These are phyloP conservation scores for Poeciliopsis infans DNA, from an alignment of 2,797 vertebrate species.

Conservation along the genomic window DNA sequence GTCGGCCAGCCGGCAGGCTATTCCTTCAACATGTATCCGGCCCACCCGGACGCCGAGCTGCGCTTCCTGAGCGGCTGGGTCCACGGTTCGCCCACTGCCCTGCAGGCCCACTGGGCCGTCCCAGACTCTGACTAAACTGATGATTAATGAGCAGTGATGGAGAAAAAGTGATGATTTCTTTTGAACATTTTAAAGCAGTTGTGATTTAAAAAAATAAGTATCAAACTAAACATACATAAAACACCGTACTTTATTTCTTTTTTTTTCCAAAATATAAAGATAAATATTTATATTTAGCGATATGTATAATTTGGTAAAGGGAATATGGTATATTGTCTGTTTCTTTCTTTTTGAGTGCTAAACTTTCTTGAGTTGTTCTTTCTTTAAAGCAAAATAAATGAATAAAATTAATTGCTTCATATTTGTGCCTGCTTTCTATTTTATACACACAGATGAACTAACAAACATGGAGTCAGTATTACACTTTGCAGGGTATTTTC, in stretches of 20 bases:
- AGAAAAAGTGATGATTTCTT: background rate
- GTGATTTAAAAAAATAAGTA: background rate
- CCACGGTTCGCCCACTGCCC: slow-evolving; percentile 9
- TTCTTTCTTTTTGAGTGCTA: background rate
- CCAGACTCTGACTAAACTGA: background rate
- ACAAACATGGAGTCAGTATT: background rate
- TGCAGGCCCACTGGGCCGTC: slow-evolving; percentile 43
- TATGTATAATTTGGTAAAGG: background rate
- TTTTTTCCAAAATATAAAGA: background rate
- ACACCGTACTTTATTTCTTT: background rate
- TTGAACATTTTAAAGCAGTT: background rate
- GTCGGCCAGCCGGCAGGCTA: slow-evolving; percentile 15
- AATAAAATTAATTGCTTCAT: background rate
- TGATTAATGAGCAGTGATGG: background rate
- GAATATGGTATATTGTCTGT: background rate
- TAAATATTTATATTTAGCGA: background rate
- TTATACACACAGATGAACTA: background rate
- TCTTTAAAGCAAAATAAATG: background rate
- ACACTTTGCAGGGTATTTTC: background rate
- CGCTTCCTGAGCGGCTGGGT: slow-evolving; percentile 32
- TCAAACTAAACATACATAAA: background rate
- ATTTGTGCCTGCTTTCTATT: background rate
- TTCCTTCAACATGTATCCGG: slow-evolving; percentile 56
- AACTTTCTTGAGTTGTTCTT: background rate
- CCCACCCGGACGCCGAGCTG: slow-evolving; percentile 29